Conservation (phyloP, 1,140 invertebrate species). For the Drosophila mojavensis region DNA sequence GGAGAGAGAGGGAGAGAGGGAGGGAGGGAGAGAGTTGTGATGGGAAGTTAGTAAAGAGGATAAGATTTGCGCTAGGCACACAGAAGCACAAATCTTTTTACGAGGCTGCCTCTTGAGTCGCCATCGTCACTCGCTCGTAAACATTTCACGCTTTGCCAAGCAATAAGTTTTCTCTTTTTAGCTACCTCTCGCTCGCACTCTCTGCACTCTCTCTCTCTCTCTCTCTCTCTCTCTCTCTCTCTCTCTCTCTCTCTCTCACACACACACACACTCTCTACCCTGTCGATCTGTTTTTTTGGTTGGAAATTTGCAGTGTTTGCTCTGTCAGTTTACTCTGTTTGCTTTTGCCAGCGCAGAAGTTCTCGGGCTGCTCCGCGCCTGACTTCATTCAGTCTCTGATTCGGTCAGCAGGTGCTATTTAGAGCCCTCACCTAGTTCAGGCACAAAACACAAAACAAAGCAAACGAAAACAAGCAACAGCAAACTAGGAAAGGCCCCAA, state of each 20-base stretch:
- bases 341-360: conserved; percentile 64
- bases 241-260: conserved; percentile 7
- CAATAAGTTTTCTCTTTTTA: conserved; percentile 63
- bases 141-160: conserved; percentile 80
- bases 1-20: background rate
- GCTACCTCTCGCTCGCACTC: conserved; percentile 5
- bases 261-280: too few relatives aligned
- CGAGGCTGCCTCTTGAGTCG: conserved; percentile 64
- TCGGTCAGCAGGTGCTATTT: conserved; percentile 25
- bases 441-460: conserved; percentile 1
- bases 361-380: conserved; percentile 8
- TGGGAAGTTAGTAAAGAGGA: conserved; percentile 38
- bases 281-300: conserved; percentile 30
- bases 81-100: conserved; percentile 57
- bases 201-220: background rate
- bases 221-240: conserved; percentile 8
- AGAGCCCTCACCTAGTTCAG: too few relatives aligned
- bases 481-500: conserved; percentile 8
- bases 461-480: background rate
- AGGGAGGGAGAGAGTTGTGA: background rate
- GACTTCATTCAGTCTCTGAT: conserved; percentile 43
- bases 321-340: conserved; percentile 70
- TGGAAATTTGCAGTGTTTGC: conserved; percentile 45
- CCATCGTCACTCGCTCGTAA: conserved; percentile 79
- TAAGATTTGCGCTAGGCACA: conserved; percentile 51